phyloP scores from a whole-genome alignment of 2,888 invertebrate species.

The Alsophila aescularia region DNA sequence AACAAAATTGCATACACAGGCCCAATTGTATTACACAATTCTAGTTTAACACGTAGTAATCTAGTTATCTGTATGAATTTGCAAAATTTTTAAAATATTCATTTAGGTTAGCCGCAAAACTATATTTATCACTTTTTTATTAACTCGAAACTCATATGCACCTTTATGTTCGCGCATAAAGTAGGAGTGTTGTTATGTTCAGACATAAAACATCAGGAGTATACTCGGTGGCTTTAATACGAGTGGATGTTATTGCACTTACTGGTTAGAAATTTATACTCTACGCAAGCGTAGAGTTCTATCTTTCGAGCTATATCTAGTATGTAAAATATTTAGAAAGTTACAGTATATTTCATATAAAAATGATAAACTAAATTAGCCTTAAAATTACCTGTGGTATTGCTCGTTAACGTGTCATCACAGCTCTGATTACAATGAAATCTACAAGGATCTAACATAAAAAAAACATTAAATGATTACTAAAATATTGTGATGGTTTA shows the following conservation, averaged over 20 bases:
- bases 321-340: not conserved
- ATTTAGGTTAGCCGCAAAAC: not conserved
- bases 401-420: no score
- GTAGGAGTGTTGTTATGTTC: conserved; percentile 36
- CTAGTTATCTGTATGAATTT: not conserved
- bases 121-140: not conserved
- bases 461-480: no score
- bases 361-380: not conserved
- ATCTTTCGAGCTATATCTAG: not conserved
- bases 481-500: no score
- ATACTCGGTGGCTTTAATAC: not conserved
- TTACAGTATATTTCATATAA: not conserved
- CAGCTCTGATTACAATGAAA: no score
- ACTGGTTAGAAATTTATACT: not conserved
- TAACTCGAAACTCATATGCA: conserved; percentile 9
- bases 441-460: no score
- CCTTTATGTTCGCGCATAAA: conserved; percentile 37
- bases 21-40: no score
- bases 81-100: not conserved
- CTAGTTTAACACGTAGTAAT: no score
- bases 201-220: conserved; percentile 1
- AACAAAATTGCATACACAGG: no score
- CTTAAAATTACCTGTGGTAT: no score
- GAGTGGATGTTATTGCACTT: not conserved
- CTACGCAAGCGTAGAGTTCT: no score